phyloP scores from a whole-genome alignment of 1,140 invertebrate genomes.

The Euwallacea similis region DNA sequence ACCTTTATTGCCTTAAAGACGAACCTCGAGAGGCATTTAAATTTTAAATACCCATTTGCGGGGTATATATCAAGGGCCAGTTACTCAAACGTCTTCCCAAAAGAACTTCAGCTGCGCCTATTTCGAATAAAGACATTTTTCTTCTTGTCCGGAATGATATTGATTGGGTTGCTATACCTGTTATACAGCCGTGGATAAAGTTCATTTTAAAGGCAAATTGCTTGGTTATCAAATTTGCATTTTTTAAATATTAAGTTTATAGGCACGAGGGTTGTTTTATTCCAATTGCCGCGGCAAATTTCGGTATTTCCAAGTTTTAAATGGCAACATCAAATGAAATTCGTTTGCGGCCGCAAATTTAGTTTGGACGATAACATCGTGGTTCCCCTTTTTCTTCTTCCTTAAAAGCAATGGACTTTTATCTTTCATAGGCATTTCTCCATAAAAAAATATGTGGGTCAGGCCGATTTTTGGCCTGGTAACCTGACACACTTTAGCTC shows the following conservation, averaged over 20 bases:
- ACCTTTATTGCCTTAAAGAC: background rate
- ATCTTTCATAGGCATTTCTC: too few species aligned
- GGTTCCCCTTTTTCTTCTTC: too few species aligned
- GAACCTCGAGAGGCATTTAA: background rate
- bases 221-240: slow-evolving; percentile 4
- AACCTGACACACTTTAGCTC: too few species aligned
- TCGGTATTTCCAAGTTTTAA: too few species aligned
- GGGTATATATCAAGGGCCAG: background rate
- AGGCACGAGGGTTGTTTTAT: background rate
- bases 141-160: background rate
- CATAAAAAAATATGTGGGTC: too few species aligned
- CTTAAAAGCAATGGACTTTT: too few species aligned
- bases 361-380: too few species aligned
- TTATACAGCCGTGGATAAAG: background rate
- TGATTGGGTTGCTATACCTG: background rate
- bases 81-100: background rate
- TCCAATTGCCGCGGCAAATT: too few species aligned
- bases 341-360: too few species aligned
- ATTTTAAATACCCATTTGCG: background rate
- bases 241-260: slow-evolving; percentile 7
- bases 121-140: slow-evolving; percentile 4
- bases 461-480: too few species aligned
- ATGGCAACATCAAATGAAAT: too few species aligned
- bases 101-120: background rate
- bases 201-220: slow-evolving; percentile 1